Evolutionary conservation across 2,888 invertebrate species (phyloP), one percentile per base, ranked within the genome.

Genomic region (Quadroppia sp.): DNA sequence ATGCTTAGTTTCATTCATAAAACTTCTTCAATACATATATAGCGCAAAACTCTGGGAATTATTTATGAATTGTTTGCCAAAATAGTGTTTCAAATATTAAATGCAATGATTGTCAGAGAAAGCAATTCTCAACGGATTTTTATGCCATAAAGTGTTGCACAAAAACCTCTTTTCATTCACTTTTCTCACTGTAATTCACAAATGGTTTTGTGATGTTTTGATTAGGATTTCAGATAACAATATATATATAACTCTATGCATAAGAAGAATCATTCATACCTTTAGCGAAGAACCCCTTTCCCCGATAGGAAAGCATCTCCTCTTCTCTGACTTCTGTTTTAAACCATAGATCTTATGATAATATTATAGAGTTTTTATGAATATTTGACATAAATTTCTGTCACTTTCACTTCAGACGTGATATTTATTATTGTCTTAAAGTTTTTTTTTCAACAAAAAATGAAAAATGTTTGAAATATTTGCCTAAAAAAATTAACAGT

Each of bases 101-200:
- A 69, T 20, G 45, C 40, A 69, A 69, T 45, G 69, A 69, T 69
- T 69, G 69, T 15, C 45, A 45, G n/a, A 20, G 25, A 20, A 69
- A 42, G 15, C 45, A 23, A 42, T 69, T 45, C 69, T 69, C 69
- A 25, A 15, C 0, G 69, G 69, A 69, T 69, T 53, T 11, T 69
- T n/a, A n/a, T n/a, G 40, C 36, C 23, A 69, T 25, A 69, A 69
- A 69, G 69, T 69, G 69, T 69, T 69, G 25, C 69, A 45, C 17
- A 40, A 64, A 59, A 64, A 36, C 61, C 36, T n/a, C n/a, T 28
- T 56, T 56, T 56, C 30, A 28, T 53, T 53, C 36, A 36, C 36
- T 36, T 36, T 36, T 36, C 6, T n/a, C 36, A 36, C 36, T 7
- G 45, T 45, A 13, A 45, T 7, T 13, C 45, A 36, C 4, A 9